Evolutionary conservation across 2,888 invertebrate species (phyloP).

Genomic region (Orthosia cruda): DNA sequence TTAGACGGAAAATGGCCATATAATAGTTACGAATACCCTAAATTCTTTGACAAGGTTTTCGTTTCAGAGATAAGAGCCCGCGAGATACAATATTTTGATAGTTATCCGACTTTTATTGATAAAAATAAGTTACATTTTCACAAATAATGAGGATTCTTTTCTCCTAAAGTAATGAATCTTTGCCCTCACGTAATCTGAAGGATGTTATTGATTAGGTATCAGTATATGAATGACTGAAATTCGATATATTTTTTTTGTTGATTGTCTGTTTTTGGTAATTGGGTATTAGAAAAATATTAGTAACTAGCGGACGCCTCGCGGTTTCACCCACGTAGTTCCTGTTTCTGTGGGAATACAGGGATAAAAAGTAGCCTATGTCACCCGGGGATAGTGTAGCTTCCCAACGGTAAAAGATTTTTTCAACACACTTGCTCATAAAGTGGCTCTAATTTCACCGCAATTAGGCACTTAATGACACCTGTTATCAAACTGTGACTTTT

Average conservation of each 20-base stretch:
- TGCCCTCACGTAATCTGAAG: constrained; percentile 23
- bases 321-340: no score
- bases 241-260: constrained; percentile 20
- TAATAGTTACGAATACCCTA: constrained; percentile 58
- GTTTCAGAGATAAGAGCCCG: constrained; percentile 60
- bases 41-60: constrained; percentile 72
- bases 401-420: no score
- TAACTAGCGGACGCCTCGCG: no score
- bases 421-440: no score
- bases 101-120: constrained; percentile 62
- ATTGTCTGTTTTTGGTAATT: constrained; percentile 10
- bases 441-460: no score
- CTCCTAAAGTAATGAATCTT: constrained; percentile 41
- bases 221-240: constrained; percentile 45
- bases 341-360: no score
- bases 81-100: constrained; percentile 60
- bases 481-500: no score
- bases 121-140: constrained; percentile 53
- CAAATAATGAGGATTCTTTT: constrained; percentile 46
- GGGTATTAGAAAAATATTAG: constrained; percentile 8
- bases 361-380: no score
- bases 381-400: no score
- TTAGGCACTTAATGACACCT: no score
- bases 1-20: neutral
- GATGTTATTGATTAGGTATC: constrained; percentile 41